Percentiles rank a stretch among this genome's conserved stretches.
These are phyloP conservation scores for Zapornia atra DNA, from an alignment of 2,113 vertebrate species.

Conservation along the genomic window DNA sequence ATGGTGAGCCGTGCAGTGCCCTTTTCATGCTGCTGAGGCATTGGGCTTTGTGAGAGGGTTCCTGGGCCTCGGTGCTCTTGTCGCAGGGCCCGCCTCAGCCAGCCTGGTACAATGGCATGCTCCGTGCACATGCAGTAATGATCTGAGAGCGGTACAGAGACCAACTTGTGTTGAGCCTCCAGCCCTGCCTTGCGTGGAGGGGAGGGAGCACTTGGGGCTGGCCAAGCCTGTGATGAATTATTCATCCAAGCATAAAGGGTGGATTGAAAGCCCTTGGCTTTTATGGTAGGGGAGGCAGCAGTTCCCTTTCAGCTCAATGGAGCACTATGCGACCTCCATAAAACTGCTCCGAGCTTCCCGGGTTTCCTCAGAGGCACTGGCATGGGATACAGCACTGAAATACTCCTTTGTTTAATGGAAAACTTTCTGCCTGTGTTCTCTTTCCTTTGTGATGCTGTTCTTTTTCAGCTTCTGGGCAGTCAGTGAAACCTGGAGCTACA, in stretches of 20 bases:
- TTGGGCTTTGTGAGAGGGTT: neutral
- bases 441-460: neutral
- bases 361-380: neutral
- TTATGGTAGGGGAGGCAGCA: constrained; percentile 4
- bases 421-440: neutral
- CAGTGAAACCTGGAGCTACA: neutral
- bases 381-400: neutral
- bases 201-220: neutral
- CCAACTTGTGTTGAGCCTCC: neutral
- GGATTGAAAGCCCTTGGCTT: constrained; percentile 57
- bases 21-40: neutral
- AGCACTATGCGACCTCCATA: constrained; percentile 16
- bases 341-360: neutral
- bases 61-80: neutral
- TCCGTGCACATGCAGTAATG: neutral
- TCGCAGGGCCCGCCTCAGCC: neutral
- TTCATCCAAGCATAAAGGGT: constrained; percentile 57
- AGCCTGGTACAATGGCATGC: neutral
- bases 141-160: neutral
- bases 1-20: neutral
- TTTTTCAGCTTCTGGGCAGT: neutral
- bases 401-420: neutral
- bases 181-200: neutral
- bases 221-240: constrained; percentile 40
- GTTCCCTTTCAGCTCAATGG: constrained; percentile 25